Evolutionary conservation across 1,140 invertebrate species (phyloP).

Genomic region (Heliconius hewitsoni): DNA sequence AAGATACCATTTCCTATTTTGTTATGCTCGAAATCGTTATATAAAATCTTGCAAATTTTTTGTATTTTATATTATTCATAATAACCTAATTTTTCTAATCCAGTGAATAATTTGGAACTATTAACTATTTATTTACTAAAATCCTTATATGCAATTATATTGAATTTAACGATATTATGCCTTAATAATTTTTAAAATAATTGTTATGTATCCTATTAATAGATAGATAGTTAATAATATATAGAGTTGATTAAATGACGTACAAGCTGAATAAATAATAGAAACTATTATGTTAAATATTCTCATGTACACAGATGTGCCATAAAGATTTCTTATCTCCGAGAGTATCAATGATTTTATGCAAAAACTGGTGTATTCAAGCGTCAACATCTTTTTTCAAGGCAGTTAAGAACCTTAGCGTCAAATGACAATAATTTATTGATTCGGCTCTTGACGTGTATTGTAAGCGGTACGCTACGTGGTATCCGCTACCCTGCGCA

Average conservation of each 20-base stretch:
- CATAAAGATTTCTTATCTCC: conserved; percentile 15
- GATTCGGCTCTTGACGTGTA: conserved; percentile 45
- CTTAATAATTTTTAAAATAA: too few relatives aligned
- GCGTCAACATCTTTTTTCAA: conserved; percentile 39
- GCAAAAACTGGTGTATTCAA: conserved; percentile 33
- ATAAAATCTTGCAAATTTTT: too few relatives aligned
- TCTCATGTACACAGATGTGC: not conserved
- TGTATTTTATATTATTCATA: too few relatives aligned
- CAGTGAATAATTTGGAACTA: too few relatives aligned
- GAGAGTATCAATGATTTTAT: conserved; percentile 18
- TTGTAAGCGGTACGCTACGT: conserved; percentile 20
- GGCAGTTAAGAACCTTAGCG: conserved; percentile 39
- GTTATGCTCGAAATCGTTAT: too few relatives aligned
- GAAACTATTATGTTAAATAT: conserved; percentile 6
- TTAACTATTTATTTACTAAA: too few relatives aligned
- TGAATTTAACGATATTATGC: too few relatives aligned
- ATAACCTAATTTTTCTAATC: too few relatives aligned
- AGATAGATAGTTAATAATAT: not conserved
- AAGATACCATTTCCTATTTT: too few relatives aligned
- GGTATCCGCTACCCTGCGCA: conserved; percentile 20
- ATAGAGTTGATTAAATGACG: not conserved
- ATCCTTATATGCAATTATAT: too few relatives aligned
- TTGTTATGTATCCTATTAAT: too few relatives aligned
- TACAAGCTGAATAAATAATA: not conserved
- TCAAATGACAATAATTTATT: conserved; percentile 52